Percentiles rank a stretch among this genome's conserved stretches.
phyloP scores from a whole-genome alignment of 1,140 invertebrate species.

The Asobara japonica region DNA sequence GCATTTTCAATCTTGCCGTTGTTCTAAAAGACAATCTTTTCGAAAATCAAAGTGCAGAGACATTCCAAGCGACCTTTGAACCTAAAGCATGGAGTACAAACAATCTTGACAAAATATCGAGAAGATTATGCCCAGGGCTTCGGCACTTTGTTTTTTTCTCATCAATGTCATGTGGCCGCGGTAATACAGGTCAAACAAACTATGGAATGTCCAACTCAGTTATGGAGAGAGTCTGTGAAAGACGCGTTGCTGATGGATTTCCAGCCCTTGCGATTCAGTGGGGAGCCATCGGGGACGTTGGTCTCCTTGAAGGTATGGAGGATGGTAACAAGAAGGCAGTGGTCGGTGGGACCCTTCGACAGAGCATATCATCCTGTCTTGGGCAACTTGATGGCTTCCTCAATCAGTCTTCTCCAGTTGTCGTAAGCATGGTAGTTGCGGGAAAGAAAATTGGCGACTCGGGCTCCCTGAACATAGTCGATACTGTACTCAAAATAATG shows the following conservation, averaged over 20 bases:
- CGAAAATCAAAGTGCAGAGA: constrained; percentile 67
- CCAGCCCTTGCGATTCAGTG: constrained; percentile 71
- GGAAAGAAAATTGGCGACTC: constrained; percentile 63
- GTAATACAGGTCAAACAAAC: constrained; percentile 82
- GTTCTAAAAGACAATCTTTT: constrained; percentile 68
- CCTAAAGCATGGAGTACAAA: constrained; percentile 67
- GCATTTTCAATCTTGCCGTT: constrained; percentile 83
- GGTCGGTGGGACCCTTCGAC: constrained; percentile 73
- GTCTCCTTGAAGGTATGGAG: constrained; percentile 72
- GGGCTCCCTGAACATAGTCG: constrained; percentile 56
- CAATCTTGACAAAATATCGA: constrained; percentile 64
- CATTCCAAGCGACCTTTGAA: constrained; percentile 63
- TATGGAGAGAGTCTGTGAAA: constrained; percentile 72
- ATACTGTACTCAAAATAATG: constrained; percentile 66
- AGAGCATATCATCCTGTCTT: constrained; percentile 74
- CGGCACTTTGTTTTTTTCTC: constrained; percentile 77
- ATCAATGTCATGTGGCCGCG: constrained; percentile 79
- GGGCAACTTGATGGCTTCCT: constrained; percentile 69
- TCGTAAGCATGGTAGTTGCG: constrained; percentile 73
- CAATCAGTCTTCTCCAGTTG: constrained; percentile 68
- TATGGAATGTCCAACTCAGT: constrained; percentile 75
- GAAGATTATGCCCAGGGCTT: constrained; percentile 66
- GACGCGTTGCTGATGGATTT: constrained; percentile 61
- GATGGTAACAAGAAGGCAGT: constrained; percentile 72
- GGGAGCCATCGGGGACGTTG: constrained; percentile 71